Base-by-base conservation (phyloP, 2,797 vertebrate genomes). In the Apogon talboti region DNA sequence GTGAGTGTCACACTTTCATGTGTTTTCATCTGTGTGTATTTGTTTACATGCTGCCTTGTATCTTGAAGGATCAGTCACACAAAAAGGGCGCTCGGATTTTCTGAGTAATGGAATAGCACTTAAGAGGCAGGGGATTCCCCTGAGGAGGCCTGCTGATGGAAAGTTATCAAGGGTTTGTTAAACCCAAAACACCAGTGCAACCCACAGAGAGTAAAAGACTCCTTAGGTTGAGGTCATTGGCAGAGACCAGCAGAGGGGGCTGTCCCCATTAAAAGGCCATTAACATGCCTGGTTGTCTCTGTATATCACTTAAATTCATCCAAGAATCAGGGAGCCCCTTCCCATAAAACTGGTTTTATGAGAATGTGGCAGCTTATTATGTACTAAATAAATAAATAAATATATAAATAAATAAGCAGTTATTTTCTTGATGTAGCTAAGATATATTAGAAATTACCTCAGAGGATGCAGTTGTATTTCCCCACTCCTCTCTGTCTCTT, bases 161-260 rank as follows among this genome's bases (percentile, higher is more conserved):
- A 66, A 58, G 47, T 50, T 47, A 68, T 48, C 60, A 33, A 21
- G 13, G 13, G 24, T 13, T 48, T 40, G 50, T 56, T 72, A 52
- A 47, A 60, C 18, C 30, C 33, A 35, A 57, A 58, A 45, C 45
- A 35, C n/a, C 0, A n/a, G 3, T 59, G 33, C 33, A 45, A 30
- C 16, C 21, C 38, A 13, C 38, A 28, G 11, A 55, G 41, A 37
- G 8, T 42, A 57, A 58, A 42, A 60, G 48, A 12, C 15, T 59
- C 7, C 30, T 11, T 28, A 62, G 64, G 57, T 69, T 66, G 55
- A 74, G 66, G 59, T 82, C 71, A 57, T 30, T 38, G 19, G 16
- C 46, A 19, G 9, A 60, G 47, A 35, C 74, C 84, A 79, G 76
- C 45, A 82, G 76, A 75, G 59, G 65, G 81, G 54, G 61, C 67